Conservation (phyloP, 2,797 vertebrate genomes). For the Anableps anableps region DNA sequence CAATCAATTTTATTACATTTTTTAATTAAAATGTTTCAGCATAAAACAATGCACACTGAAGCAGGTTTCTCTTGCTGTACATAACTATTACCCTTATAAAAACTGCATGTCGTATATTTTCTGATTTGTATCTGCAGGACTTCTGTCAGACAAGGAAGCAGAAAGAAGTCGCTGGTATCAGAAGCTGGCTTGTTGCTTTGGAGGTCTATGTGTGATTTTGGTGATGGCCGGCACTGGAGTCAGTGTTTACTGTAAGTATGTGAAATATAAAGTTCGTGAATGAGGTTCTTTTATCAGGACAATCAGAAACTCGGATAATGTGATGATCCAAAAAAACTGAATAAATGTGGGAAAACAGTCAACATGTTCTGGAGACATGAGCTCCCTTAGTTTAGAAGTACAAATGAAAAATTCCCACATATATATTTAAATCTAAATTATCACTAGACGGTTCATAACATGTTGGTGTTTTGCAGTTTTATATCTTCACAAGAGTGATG, state of each 20-base stretch:
- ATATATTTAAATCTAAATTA: not conserved
- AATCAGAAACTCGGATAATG: not conserved
- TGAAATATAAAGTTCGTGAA: not conserved
- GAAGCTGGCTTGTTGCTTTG: slow-evolving; percentile 37
- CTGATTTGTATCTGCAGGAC: not conserved
- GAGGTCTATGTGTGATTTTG: slow-evolving; percentile 49
- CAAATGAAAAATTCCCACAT: not conserved
- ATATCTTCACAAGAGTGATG: not conserved
- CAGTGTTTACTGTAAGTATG: slow-evolving; percentile 56
- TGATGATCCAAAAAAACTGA: not conserved
- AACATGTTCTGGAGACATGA: not conserved
- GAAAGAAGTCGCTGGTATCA: not conserved
- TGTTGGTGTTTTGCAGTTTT: slow-evolving; percentile 1
- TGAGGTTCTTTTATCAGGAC: not conserved
- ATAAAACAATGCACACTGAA: not conserved
- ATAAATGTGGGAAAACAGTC: not conserved
- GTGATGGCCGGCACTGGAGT: slow-evolving; percentile 33
- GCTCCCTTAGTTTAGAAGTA: not conserved
- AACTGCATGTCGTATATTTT: not conserved
- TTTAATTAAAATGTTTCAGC: not conserved
- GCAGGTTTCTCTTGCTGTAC: not conserved
- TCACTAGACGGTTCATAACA: not conserved
- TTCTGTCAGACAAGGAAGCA: not conserved
- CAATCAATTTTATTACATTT: too few relatives aligned
- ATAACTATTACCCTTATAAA: not conserved